Evolutionary conservation across 2,113 vertebrate species (phyloP).

Genomic region (human): GRCh38 chr4:85490501-85491000

Average conservation of each 20-base stretch:
- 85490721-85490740: neutral
- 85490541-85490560: neutral
- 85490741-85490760: neutral
- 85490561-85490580: neutral
- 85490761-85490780: neutral
- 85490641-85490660: neutral
- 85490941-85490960: neutral
- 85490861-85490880: neutral
- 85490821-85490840: neutral
- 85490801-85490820: neutral
- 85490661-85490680: neutral
- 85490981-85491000: slow-evolving; percentile 20
- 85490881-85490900: neutral
- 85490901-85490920: slow-evolving; percentile 21
- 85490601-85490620: neutral
- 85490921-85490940: neutral
- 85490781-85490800: neutral
- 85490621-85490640: neutral
- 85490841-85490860: neutral
- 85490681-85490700: neutral
- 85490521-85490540: neutral
- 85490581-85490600: neutral
- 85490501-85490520: neutral
- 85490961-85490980: neutral
- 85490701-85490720: neutral